Base-by-base conservation (phyloP, 2,797 vertebrate genomes). In the Anomalospiza imberbis region DNA sequence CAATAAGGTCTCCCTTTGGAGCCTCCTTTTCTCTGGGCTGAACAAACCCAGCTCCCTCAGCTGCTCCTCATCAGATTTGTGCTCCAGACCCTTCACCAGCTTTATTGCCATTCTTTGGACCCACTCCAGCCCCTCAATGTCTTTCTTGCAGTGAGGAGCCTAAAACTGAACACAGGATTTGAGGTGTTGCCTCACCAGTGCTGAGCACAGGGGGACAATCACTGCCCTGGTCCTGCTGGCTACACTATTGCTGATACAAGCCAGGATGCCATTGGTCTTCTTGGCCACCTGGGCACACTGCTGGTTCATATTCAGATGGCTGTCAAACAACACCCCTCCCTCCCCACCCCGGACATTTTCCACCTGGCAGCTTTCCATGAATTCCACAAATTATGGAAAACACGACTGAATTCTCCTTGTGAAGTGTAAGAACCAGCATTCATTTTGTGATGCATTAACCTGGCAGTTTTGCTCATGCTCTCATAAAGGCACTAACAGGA, bases 71-170 rank as follows among this genome's bases (percentile, higher is more conserved):
- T 32, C 9, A 36, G 22, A n/a, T 11, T 16, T 13, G 11, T 32
- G 13, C 26, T 29, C 31, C 80, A 54, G 2, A 66, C 1, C 40
- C 32, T 66, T 60, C 66, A 36, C 16, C 22, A 48, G 60, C 26
- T 47, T 7, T 1, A 9, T 21, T 42, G 5, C 11, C 40, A 12
- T 54, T 25, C 25, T 40, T 83, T 72, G 53, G 53, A 72, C 16
- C 0, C 10, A 6, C 31, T 42, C 17, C 60, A 90, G 60, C 13
- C 2, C 4, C 51, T 58, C 51, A 40, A 0, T 8, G 29, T 17
- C 15, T 14, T 14, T 51, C 12, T 36, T 58, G 29, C 2, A 57
- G 17, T 19, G 17, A 51, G 45, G 4, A 9, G 0, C n/a, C n/a
- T 34, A 47, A 10, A 78, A 72, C 45, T 32, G 9, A 24, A 2